Percentiles rank a stretch among this genome's conserved stretches.
Evolutionary conservation across 2,888 invertebrate genomes (phyloP).

Genomic region (Chrysopilus asiliformis): DNA sequence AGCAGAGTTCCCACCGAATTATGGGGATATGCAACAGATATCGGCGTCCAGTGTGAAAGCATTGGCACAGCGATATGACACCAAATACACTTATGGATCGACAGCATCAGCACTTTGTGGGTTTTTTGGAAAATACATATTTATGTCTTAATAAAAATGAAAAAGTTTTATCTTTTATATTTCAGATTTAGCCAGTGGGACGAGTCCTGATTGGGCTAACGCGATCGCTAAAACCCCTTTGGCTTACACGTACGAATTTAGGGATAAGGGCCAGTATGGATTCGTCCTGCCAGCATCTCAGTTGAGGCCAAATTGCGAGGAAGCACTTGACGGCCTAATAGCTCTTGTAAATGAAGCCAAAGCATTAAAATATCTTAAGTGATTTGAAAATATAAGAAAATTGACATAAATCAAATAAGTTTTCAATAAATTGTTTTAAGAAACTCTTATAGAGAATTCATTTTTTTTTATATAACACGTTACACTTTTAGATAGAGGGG

Average conservation of each 20-base stretch:
- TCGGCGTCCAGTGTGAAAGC: slow-evolving; percentile 41
- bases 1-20: slow-evolving; percentile 36
- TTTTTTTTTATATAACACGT: no score
- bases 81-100: slow-evolving; percentile 40
- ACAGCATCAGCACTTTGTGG: slow-evolving; percentile 45
- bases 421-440: no score
- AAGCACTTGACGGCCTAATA: slow-evolving; percentile 42
- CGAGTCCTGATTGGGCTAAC: slow-evolving; percentile 41
- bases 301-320: slow-evolving; percentile 47
- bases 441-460: no score
- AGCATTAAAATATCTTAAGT: slow-evolving; percentile 38
- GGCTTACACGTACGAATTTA: slow-evolving; percentile 43
- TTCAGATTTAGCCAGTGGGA: slow-evolving; percentile 36
- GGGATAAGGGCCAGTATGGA: slow-evolving; percentile 55
- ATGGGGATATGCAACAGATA: slow-evolving; percentile 33
- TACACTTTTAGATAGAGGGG: no score
- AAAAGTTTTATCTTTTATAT: no score
- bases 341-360: slow-evolving; percentile 39
- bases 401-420: no score
- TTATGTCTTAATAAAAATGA: no score
- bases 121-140: no score
- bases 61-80: slow-evolving; percentile 37
- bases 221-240: slow-evolving; percentile 38
- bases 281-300: slow-evolving; percentile 51
- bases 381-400: no score